These are phyloP conservation scores for Callyntrura guangdongensis DNA, from an alignment of 2,888 invertebrate species.

Conservation along the genomic window DNA sequence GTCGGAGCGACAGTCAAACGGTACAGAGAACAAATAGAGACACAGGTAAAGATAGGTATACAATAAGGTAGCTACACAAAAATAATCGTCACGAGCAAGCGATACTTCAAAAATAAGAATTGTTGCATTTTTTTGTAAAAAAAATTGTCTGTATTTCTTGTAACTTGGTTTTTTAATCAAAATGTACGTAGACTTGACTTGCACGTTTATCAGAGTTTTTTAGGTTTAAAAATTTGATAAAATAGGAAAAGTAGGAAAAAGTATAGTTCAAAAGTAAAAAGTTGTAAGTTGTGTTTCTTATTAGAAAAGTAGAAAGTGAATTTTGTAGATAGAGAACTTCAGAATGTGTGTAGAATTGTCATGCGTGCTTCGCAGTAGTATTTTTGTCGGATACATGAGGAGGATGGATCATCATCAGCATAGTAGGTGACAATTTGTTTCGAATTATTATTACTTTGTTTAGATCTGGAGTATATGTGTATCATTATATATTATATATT, in stretches of 20 bases:
- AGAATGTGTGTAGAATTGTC: not conserved
- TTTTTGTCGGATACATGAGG: constrained; percentile 21
- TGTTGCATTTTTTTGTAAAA: not conserved
- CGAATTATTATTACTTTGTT: constrained; percentile 22
- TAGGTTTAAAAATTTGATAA: no score
- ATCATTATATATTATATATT: not conserved
- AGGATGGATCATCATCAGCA: not conserved
- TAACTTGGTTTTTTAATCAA: not conserved
- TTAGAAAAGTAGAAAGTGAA: not conserved
- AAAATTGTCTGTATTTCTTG: constrained; percentile 31
- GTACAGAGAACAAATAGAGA: not conserved
- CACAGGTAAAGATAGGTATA: not conserved
- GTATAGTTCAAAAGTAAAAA: not conserved
- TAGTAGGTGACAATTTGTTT: not conserved
- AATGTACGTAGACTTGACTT: constrained; percentile 1
- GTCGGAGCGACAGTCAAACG: not conserved
- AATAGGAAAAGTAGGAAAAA: not conserved
- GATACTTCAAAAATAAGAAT: constrained; percentile 1
- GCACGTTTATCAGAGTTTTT: not conserved
- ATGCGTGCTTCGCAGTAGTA: not conserved
- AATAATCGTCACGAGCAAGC: constrained; percentile 26
- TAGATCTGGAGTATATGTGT: constrained; percentile 15
- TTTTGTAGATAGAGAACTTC: not conserved
- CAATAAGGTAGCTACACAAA: constrained; percentile 4
- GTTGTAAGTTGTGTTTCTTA: not conserved